Evolutionary conservation across 2,797 vertebrate genomes (phyloP), one percentile per base, ranked within the genome.

Genomic region (Catamblyrhynchus diadema): DNA sequence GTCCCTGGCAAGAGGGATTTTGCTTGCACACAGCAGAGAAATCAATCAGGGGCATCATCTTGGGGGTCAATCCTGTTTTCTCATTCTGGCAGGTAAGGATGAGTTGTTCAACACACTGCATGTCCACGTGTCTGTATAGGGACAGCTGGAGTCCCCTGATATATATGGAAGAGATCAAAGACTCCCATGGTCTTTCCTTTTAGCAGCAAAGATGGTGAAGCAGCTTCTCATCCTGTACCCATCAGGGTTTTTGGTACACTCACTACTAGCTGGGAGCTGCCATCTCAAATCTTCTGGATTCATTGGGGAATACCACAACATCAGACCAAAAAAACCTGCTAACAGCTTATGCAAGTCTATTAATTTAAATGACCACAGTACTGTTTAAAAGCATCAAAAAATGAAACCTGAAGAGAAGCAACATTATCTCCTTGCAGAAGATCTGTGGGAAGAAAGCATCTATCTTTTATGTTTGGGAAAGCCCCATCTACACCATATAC

Each of bases 121-220:
- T 0, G 0, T 32, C 19, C 1, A 0, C 10, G 13, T 19, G n/a
- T n/a, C n/a, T n/a, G 39, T 10, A 44, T 0, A 39, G 8, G 11
- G 32, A 60, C 24, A 73, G 48, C 6, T 12, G 2, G 54, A 60
- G 41, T 70, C 23, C 32, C 30, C 28, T 32, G 30, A 28, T 10
- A 12, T 1, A 53, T 2, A 28, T 12, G n/a, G 56, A 35, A 12
- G 30, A 19, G 32, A 67, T 39, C 10, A 33, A 72, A 81, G 70
- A 20, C 14, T 70, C 35, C 37, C 20, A 8, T 2, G 8, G 28
- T 18, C 32, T 12, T 66, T 41, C 23, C 23, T 71, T 44, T 9
- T 8, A 27, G 57, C 30, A 86, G 48, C 32, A 51, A 12, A 64
- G 44, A 47, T 4, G 24, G 27, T 9, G 12, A 59, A 73, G 47